Percentiles rank a stretch among this genome's conserved stretches.
Evolutionary conservation across 2,888 invertebrate species (phyloP).

Genomic region (Molanna angustata): DNA sequence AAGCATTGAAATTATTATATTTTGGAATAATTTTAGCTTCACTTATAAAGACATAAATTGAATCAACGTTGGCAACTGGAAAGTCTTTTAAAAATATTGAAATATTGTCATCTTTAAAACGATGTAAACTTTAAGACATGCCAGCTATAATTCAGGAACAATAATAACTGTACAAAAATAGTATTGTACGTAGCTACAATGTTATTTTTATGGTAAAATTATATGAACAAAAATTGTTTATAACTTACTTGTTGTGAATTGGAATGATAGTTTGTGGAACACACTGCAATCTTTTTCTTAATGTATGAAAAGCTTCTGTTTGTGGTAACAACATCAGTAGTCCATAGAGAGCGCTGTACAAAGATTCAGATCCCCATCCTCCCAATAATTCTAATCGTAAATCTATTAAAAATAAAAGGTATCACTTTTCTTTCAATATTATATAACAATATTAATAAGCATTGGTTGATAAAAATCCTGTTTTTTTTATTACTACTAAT

Average conservation of each 20-base stretch:
- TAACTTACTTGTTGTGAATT: conserved; percentile 20
- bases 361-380: conserved; percentile 69
- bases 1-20: no score
- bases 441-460: conserved; percentile 7
- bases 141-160: no score
- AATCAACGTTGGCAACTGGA: no score
- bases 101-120: no score
- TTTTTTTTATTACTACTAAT: no score
- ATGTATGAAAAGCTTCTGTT: conserved; percentile 90
- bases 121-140: no score
- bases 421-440: background rate
- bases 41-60: no score
- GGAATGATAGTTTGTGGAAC: conserved; percentile 54
- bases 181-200: background rate
- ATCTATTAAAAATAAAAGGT: conserved; percentile 64
- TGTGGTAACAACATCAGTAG: conserved; percentile 97
- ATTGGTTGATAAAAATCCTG: no score
- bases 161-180: background rate
- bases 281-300: conserved; percentile 77
- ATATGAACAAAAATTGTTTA: background rate
- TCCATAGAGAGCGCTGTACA: conserved; percentile 89
- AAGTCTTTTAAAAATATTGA: no score
- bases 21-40: no score
- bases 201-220: no score
- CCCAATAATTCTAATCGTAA: conserved; percentile 88